Evolutionary conservation across 2,113 vertebrate species (phyloP).

Genomic region (Trematocara marginatum): DNA sequence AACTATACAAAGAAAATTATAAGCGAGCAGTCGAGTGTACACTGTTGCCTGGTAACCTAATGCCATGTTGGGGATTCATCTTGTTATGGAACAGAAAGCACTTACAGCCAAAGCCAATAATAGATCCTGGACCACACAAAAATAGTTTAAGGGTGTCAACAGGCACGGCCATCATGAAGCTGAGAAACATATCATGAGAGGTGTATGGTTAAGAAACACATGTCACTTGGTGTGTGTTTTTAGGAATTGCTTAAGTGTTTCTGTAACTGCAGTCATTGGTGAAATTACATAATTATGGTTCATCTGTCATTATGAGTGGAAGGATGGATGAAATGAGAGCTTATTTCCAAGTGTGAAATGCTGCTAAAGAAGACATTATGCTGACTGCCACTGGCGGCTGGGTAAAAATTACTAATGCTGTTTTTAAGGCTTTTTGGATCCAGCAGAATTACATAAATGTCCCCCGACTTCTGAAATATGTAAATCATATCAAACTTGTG

Average conservation of each 20-base stretch:
- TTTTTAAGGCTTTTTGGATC: background rate
- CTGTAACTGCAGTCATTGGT: background rate
- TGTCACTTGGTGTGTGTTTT: background rate
- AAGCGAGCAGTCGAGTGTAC: slow-evolving; percentile 41
- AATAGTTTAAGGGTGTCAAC: slow-evolving; percentile 51
- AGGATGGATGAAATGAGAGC: slow-evolving; percentile 24
- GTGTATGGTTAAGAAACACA: background rate
- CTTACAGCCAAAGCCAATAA: slow-evolving; percentile 55
- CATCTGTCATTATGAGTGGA: slow-evolving; percentile 24
- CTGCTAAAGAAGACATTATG: slow-evolving; percentile 25
- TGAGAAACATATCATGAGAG: slow-evolving; percentile 1
- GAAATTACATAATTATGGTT: slow-evolving; percentile 38
- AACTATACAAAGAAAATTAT: slow-evolving; percentile 63
- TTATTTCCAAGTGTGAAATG: slow-evolving; percentile 49
- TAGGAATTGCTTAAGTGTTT: background rate
- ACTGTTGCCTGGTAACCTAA: slow-evolving; percentile 68
- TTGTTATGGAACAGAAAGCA: slow-evolving; percentile 63
- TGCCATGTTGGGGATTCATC: slow-evolving; percentile 60
- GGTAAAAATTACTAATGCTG: slow-evolving; percentile 7
- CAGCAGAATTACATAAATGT: background rate
- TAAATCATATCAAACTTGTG: background rate
- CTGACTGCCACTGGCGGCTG: background rate
- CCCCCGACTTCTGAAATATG: background rate
- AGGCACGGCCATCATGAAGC: slow-evolving; percentile 4
- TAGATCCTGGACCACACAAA: slow-evolving; percentile 49